Evolutionary conservation across 35 echinoderm and acorn worm genomes (phyloP).

Genomic region (Lytechinus variegatus): DNA sequence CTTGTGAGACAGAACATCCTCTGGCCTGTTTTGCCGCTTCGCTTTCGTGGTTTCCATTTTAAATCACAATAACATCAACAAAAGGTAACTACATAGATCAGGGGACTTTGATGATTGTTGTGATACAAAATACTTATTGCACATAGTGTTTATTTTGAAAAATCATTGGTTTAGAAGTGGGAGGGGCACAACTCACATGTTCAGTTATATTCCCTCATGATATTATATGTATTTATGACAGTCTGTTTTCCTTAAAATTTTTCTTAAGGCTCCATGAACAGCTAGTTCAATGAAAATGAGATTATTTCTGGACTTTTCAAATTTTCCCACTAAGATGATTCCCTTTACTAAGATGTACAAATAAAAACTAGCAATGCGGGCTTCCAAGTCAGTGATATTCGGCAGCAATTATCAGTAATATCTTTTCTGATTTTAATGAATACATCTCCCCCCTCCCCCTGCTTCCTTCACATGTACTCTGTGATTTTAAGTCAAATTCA

Average conservation of each 20-base stretch:
- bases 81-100: background rate
- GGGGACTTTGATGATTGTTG: background rate
- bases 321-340: background rate
- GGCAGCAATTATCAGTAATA: background rate
- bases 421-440: background rate
- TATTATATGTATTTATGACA: background rate
- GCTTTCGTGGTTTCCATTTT: background rate
- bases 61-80: background rate
- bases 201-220: background rate
- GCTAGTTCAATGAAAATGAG: background rate
- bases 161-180: too few relatives aligned
- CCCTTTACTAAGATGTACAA: background rate
- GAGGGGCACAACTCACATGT: too few relatives aligned
- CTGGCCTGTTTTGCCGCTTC: background rate
- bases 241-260: background rate
- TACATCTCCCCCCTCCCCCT: background rate
- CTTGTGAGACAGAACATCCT: background rate
- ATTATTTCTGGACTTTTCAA: background rate
- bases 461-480: background rate
- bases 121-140: too few relatives aligned
- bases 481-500: background rate
- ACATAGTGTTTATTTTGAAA: too few relatives aligned
- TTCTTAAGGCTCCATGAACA: background rate
- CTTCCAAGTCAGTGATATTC: background rate
- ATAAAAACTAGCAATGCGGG: background rate